A percentile compares a stretch with the other conserved stretches of the same genome.
These are phyloP conservation scores for Cirrhinus molitorella DNA, from an alignment of 2,797 vertebrate species.

Conservation along the genomic window DNA sequence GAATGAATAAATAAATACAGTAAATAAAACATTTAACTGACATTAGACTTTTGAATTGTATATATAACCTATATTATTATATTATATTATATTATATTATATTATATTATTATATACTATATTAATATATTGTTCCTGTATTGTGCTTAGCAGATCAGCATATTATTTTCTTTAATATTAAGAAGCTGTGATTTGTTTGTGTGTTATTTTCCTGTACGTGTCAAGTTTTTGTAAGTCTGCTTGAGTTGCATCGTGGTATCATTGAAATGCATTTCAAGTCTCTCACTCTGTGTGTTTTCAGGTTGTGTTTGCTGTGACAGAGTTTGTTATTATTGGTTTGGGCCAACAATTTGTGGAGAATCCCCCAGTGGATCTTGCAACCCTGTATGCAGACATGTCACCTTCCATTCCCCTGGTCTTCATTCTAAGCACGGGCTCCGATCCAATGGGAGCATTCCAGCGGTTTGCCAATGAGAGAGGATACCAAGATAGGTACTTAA, in stretches of 20 bases:
- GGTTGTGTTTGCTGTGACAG: constrained; percentile 83
- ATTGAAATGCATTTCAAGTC: not conserved
- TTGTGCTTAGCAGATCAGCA: not conserved
- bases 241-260: not conserved
- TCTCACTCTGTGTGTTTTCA: constrained; percentile 59
- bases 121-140: no score
- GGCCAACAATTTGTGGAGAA: constrained; percentile 85
- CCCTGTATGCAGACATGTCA: constrained; percentile 83
- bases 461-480: constrained; percentile 84
- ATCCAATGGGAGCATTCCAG: constrained; percentile 88
- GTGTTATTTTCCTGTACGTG: not conserved
- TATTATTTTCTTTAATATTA: not conserved
- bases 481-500: constrained; percentile 79
- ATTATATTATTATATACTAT: no score
- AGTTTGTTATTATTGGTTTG: constrained; percentile 83
- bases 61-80: no score
- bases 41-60: no score
- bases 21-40: no score
- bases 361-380: constrained; percentile 83
- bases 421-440: constrained; percentile 87
- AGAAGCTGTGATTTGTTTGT: not conserved
- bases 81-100: no score
- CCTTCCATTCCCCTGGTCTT: constrained; percentile 81
- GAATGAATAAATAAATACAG: no score
- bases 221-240: not conserved